These are phyloP conservation scores for Nudaria mundana DNA, from an alignment of 2,888 invertebrate genomes.

Conservation along the genomic window DNA sequence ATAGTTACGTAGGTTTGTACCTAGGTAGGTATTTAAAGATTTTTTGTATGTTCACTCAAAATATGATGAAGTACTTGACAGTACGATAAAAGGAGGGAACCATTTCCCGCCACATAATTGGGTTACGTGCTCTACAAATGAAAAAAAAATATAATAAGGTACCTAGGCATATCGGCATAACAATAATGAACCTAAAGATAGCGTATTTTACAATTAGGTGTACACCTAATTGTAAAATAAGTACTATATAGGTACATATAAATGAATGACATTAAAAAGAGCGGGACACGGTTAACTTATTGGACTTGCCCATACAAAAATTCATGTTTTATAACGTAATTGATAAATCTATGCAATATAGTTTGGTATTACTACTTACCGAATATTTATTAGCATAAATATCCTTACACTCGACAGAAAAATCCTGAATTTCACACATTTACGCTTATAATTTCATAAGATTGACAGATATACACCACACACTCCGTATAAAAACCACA, in stretches of 20 bases:
- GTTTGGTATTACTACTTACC: constrained; percentile 76
- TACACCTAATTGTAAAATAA: no score
- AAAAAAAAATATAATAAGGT: no score
- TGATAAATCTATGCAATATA: constrained; percentile 24
- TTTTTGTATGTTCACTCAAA: no score
- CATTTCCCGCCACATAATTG: constrained; percentile 64
- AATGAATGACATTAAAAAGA: constrained; percentile 73
- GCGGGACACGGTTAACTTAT: constrained; percentile 68
- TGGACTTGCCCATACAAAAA: constrained; percentile 70
- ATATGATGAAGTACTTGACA: no score
- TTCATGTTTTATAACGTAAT: constrained; percentile 51
- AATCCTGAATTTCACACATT: constrained; percentile 87
- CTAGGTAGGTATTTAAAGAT: no score
- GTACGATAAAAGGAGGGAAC: no score
- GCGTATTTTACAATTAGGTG: no score
- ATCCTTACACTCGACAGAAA: constrained; percentile 84
- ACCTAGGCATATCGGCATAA: no score
- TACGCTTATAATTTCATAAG: constrained; percentile 75
- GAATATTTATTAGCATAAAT: constrained; percentile 84
- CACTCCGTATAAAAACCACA: constrained; percentile 77
- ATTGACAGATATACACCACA: constrained; percentile 79
- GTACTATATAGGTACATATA: no score
- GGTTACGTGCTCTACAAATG: no score
- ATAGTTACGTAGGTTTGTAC: no score
- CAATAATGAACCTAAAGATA: no score